Percentiles rank a stretch among this genome's conserved stretches.
These are phyloP conservation scores for Drosophila asahinai DNA, from an alignment of 1,140 invertebrate genomes.

Conservation along the genomic window DNA sequence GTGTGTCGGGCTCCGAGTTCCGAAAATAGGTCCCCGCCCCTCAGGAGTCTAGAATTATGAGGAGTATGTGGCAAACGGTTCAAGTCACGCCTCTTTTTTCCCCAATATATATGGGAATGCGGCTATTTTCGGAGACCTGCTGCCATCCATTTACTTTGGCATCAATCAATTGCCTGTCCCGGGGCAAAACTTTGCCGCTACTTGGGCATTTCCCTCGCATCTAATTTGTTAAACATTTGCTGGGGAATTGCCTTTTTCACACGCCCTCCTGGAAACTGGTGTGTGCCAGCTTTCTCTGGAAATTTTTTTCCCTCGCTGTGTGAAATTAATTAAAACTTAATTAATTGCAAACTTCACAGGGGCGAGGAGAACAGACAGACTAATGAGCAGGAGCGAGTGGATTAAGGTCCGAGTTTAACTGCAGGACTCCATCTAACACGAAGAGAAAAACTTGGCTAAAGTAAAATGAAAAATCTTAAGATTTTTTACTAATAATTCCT, in stretches of 20 bases:
- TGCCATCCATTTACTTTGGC: slow-evolving; percentile 49
- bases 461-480: too few species aligned
- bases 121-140: slow-evolving; percentile 35
- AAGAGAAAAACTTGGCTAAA: neutral
- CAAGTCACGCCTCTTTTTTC: slow-evolving; percentile 27
- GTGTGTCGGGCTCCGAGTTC: slow-evolving; percentile 23
- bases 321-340: slow-evolving; percentile 80
- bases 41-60: slow-evolving; percentile 17
- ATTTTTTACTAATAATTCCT: too few species aligned
- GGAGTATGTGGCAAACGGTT: slow-evolving; percentile 26
- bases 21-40: slow-evolving; percentile 37
- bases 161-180: slow-evolving; percentile 52
- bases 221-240: slow-evolving; percentile 67
- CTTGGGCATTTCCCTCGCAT: slow-evolving; percentile 47
- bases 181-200: slow-evolving; percentile 37
- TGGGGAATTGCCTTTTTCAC: slow-evolving; percentile 59
- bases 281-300: slow-evolving; percentile 30
- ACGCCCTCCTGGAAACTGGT: slow-evolving; percentile 47
- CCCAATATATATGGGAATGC: neutral
- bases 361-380: slow-evolving; percentile 16
- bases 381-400: slow-evolving; percentile 27
- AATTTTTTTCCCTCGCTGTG: slow-evolving; percentile 38
- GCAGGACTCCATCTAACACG: slow-evolving; percentile 13
- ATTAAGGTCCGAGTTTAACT: slow-evolving; percentile 33
- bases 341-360: slow-evolving; percentile 75